A percentile compares a stretch with the other conserved stretches of the same genome.
Evolutionary conservation across 2,797 vertebrate genomes (phyloP).

Genomic region (Scolopax rusticola): DNA sequence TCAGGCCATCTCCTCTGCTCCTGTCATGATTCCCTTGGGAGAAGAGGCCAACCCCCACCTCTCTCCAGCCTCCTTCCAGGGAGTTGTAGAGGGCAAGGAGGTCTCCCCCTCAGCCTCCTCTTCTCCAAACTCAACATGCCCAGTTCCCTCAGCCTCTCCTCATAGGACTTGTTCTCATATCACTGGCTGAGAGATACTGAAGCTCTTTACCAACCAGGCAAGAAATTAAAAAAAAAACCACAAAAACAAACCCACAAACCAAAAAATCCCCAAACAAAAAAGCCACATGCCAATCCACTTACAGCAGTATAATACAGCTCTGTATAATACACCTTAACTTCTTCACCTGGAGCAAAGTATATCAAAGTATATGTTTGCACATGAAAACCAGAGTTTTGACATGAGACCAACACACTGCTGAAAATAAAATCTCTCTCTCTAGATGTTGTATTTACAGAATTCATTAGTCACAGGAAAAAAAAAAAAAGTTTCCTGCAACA

Average conservation of each 20-base stretch:
- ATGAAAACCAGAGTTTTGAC: neutral
- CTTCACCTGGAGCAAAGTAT: neutral
- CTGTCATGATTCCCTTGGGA: too few relatives aligned
- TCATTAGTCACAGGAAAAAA: neutral
- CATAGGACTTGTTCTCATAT: too few relatives aligned
- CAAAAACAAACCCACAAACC: too few relatives aligned
- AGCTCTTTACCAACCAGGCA: neutral
- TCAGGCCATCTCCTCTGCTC: too few relatives aligned
- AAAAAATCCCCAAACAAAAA: neutral
- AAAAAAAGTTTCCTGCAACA: neutral
- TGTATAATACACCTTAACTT: neutral
- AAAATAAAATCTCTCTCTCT: neutral
- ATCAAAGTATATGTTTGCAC: neutral
- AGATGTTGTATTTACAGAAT: neutral
- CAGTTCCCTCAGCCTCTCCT: too few relatives aligned
- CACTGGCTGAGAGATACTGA: neutral
- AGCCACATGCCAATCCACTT: neutral
- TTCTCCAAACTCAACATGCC: too few relatives aligned
- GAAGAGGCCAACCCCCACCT: too few relatives aligned
- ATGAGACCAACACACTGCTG: neutral
- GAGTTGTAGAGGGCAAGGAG: too few relatives aligned
- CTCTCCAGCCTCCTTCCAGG: too few relatives aligned
- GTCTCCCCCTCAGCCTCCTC: too few relatives aligned
- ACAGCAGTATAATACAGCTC: neutral
- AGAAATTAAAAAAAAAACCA: neutral